Evolutionary conservation across 2,113 vertebrate species (phyloP), one percentile per base, ranked within the genome.

Genomic region (Ovibos moschatus): DNA sequence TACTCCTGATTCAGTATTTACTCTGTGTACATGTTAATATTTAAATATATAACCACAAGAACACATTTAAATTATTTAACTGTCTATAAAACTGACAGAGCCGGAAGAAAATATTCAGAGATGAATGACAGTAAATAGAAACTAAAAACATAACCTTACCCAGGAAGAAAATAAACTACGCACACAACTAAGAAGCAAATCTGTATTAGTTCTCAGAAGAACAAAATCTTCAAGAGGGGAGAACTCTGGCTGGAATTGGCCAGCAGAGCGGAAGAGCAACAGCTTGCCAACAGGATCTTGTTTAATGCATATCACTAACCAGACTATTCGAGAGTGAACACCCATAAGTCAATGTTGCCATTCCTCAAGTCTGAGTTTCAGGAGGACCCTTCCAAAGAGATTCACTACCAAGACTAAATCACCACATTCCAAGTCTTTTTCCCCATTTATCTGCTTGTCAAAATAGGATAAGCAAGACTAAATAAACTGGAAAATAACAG

Each of bases 21-120:
- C 27, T 97, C 47, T 62, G 57, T 43, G 50, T 87, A 92, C 89
- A 58, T 76, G 50, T 89, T 94, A 96, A 96, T 81, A 97, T 86
- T 85, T 94, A 98, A 98, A 62, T n/a, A 93, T 33, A 91, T 60
- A 95, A 74, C 81, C 79, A 67, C 81, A 94, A 96, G 78, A 78
- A 97, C 51, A 94, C 93, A 96, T 64, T 60, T 92, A 86, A 82
- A 94, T 97, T 94, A 94, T 88, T 89, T 93, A 96, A 83, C 36
- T 71, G 36, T 91, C 94, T 93, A 83, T 71, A 96, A 95, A 94
- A 95, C 40, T 94, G 64, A 95, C n/a, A 91, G 79, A 81, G 40
- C 85, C 55, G 36, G 40, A 93, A 97, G 85, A 78, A 91, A 93
- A 94, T 28, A 53, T 79, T 76, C 67, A 94, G 43, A 96, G 53